Base-by-base conservation (phyloP, 2,888 invertebrate genomes). In the Troilus luridus region DNA sequence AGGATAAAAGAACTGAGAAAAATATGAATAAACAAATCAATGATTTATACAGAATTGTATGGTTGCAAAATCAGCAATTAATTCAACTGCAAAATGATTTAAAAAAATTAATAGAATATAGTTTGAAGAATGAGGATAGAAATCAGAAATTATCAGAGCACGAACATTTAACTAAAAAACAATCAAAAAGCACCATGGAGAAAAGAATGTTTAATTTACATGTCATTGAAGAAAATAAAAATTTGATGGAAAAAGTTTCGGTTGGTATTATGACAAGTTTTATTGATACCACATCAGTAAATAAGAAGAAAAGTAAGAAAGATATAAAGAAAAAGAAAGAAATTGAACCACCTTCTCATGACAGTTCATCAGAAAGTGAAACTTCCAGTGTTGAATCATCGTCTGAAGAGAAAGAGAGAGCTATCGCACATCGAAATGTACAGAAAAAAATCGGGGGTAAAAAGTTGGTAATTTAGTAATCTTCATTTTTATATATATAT, bases 221-320 rank as follows among this genome's bases (percentile, higher is more conserved):
- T 59, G 88, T 88, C 7, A 88, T 90, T 62, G 90, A 90, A 60
- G 90, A 90, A 59, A 91, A 90, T 59, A n/a, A 88, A 90, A 90
- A 77, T 67, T 60, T 91, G 89, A 91, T 89, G 88, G 88, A 88
- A 54, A 90, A 90, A 90, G 88, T 90, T 27, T 90, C 90, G 11
- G 90, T 92, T 14, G 92, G 91, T 62, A 90, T 92, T 60, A 92
- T 92, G 92, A 92, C 92, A 56, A 92, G 92, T 92, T 92, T 91
- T 59, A 67, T 92, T 59, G 91, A 92, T 14, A 91, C 67, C 56
- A 62, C 88, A 59, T 41, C 81, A 7, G 72, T 88, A 9, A 88
- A 64, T 54, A 88, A 60, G 14, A 88, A 91, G 12, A 67, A 59
- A 72, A 58, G 41, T 54, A 72, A 54, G 1, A 88, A 21, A 72